Conservation (phyloP, 2,797 vertebrate genomes). For the Peromyscus nudipes region DNA sequence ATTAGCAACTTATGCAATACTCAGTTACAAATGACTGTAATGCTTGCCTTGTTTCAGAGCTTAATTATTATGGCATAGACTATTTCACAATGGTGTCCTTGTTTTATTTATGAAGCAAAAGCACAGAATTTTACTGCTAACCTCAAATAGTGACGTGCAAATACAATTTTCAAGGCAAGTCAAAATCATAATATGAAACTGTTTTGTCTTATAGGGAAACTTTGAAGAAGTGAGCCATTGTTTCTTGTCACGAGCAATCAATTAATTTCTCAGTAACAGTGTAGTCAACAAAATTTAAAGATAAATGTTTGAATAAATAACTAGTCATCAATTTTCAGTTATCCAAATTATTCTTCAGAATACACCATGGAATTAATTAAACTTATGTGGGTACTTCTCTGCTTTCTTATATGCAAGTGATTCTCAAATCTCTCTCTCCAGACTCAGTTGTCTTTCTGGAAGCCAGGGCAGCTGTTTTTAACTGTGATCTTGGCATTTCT, state of each 20-base stretch:
- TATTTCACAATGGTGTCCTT: conserved; percentile 78
- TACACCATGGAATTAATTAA: conserved; percentile 70
- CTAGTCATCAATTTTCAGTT: conserved; percentile 64
- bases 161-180: conserved; percentile 54
- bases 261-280: conserved; percentile 73
- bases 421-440: not conserved
- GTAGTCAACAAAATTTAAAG: conserved; percentile 74
- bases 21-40: conserved; percentile 79
- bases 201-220: conserved; percentile 66
- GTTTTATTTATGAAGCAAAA: conserved; percentile 81
- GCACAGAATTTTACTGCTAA: conserved; percentile 69
- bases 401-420: not conserved
- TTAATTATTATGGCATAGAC: conserved; percentile 86
- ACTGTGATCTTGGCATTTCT: not conserved
- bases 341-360: conserved; percentile 28
- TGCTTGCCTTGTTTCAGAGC: conserved; percentile 78
- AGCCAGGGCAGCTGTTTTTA: not conserved
- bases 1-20: conserved; percentile 85
- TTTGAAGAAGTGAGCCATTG: conserved; percentile 53
- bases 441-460: not conserved
- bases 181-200: not conserved
- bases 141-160: not conserved
- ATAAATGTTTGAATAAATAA: conserved; percentile 78
- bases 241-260: conserved; percentile 41
- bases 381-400: not conserved